A percentile compares a stretch with the other conserved stretches of the same genome.
These are phyloP conservation scores for Epicampocera succincta DNA, from an alignment of 2,888 invertebrate species.

Conservation along the genomic window DNA sequence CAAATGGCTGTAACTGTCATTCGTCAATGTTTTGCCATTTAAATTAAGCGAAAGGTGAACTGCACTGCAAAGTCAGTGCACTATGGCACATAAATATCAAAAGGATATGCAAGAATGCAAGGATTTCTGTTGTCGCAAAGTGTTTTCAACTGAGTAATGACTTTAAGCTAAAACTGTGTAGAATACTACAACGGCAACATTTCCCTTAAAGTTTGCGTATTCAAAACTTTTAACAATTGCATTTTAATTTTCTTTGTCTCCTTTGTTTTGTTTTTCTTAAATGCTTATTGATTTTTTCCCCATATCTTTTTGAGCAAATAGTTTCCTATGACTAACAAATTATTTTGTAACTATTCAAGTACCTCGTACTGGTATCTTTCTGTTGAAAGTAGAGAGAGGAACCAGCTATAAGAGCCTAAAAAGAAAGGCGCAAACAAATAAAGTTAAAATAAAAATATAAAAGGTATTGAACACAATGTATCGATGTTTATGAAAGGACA, in stretches of 20 bases:
- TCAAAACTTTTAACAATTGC: not conserved
- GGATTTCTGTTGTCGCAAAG: too few species aligned
- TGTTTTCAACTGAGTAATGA: too few species aligned
- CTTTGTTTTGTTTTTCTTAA: slow-evolving; percentile 13
- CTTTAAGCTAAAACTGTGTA: too few species aligned
- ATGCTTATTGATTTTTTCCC: slow-evolving; percentile 36
- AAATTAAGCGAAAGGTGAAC: slow-evolving; percentile 37
- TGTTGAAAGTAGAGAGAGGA: not conserved
- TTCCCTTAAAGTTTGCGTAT: too few species aligned
- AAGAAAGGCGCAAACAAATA: not conserved
- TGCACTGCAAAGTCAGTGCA: not conserved
- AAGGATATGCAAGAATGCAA: not conserved
- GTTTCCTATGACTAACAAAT: slow-evolving; percentile 21
- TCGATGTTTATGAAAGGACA: not conserved
- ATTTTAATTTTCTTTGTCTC: not conserved
- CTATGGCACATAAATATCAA: not conserved
- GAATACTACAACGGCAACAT: too few species aligned
- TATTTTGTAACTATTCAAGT: slow-evolving; percentile 5
- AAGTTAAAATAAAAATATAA: not conserved
- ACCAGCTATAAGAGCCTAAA: too few species aligned
- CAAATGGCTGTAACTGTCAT: slow-evolving; percentile 29
- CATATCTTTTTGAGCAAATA: slow-evolving; percentile 2
- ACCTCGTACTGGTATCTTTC: not conserved
- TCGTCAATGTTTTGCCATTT: slow-evolving; percentile 19
- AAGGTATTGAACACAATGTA: slow-evolving; percentile 14